Base-by-base conservation (phyloP, 2,888 invertebrate species). In the Pyrrhia umbra region DNA sequence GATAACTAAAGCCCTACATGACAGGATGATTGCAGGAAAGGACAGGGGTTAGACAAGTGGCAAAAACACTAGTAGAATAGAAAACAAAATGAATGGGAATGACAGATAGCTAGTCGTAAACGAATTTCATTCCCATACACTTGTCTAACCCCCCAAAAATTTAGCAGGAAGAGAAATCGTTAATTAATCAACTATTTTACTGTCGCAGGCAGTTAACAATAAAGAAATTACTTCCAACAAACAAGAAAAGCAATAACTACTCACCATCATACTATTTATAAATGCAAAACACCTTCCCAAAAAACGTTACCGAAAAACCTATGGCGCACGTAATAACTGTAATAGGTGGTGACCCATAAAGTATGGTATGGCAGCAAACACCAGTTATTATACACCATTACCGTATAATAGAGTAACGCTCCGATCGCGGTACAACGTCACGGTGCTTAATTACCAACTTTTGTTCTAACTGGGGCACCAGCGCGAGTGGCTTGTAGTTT, bases 381-480 rank as follows among this genome's bases (percentile, higher is more conserved):
- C 69, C 51, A 58, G 74, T 82, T 62, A 83, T 82, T 82, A 82
- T 56, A 61, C 71, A 50, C 76, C 75, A 81, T 83, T 82, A 81
- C 72, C 43, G 65, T 69, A 51, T 57, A 65, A 66, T 66, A 59
- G 45, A 63, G 77, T 70, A 68, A 66, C 59, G 68, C 64, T 18
- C 58, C 56, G 63, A 60, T 63, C 75, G 74, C 74, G 75, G 75
- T 59, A 75, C 68, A 55, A 56, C 84, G 87, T 87, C 87, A 87
- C 84, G 87, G 73, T 71, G 77, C 16, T 76, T 86, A 87, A 87
- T 87, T 87, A 79, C 77, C 47, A 42, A 43, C 57, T 67, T 76
- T 73, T 65, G 73, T 70, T 70, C 52, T 39, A 60, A 76, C 55
- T 64, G 15, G 58, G 62, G 47, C 57, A 65, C 59, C 25, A 23